Conservation (phyloP, 1,140 invertebrate genomes). For the Pygmarrhopalites habei region DNA sequence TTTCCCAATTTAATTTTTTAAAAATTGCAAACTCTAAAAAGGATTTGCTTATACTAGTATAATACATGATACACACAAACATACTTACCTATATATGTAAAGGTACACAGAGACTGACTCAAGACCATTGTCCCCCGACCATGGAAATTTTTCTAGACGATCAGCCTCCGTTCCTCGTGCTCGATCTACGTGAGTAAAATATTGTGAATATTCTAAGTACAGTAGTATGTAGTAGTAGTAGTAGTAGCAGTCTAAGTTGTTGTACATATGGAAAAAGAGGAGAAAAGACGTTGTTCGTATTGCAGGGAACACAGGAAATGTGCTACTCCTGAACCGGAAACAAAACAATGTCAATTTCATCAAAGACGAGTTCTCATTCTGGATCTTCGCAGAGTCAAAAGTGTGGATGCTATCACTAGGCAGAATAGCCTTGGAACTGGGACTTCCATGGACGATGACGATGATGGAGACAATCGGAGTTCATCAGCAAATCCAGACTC, state of each 20-base stretch:
- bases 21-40: too few relatives aligned
- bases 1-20: too few relatives aligned
- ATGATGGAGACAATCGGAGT: constrained; percentile 26
- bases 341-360: constrained; percentile 32
- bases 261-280: background rate
- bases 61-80: too few relatives aligned
- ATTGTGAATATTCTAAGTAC: too few relatives aligned
- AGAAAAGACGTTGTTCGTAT: background rate
- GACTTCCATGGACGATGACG: constrained; percentile 30
- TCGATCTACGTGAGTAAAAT: background rate
- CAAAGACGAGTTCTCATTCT: constrained; percentile 32
- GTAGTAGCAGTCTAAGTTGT: too few relatives aligned
- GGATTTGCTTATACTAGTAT: too few relatives aligned
- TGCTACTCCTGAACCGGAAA: constrained; percentile 34
- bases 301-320: constrained; percentile 26
- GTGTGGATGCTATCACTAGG: constrained; percentile 33
- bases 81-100: too few relatives aligned
- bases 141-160: background rate
- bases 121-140: constrained; percentile 30
- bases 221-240: too few relatives aligned
- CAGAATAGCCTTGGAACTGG: constrained; percentile 27
- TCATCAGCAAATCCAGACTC: constrained; percentile 21
- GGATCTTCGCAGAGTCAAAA: constrained; percentile 35
- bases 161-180: constrained; percentile 7
- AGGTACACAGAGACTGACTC: constrained; percentile 39